These are phyloP conservation scores for Aphaenogaster floridana DNA, from an alignment of 1,140 invertebrate genomes.

Conservation along the genomic window DNA sequence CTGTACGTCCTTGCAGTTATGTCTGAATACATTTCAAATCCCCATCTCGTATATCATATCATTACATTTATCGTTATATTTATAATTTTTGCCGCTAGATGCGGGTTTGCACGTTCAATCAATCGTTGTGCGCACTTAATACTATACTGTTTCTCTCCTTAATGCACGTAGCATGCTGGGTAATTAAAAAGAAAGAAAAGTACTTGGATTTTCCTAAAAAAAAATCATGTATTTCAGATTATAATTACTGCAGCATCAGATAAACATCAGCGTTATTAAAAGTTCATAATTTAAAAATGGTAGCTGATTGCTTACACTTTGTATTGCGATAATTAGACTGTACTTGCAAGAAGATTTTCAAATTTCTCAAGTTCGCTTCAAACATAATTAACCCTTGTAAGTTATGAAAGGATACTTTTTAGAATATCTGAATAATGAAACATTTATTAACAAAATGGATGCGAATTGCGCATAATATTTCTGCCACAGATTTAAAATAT, in stretches of 20 bases:
- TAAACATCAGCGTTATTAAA: slow-evolving; percentile 3
- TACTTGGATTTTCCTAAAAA: slow-evolving; percentile 3
- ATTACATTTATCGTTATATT: not conserved
- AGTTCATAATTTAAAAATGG: slow-evolving; percentile 5
- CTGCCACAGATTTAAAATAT: not conserved
- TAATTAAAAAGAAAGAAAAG: slow-evolving; percentile 27
- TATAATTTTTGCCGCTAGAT: not conserved
- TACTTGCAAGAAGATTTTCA: not conserved
- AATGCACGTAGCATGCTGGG: not conserved
- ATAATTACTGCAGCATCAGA: not conserved
- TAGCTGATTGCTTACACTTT: not conserved
- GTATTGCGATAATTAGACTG: slow-evolving; percentile 16
- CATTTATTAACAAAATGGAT: not conserved
- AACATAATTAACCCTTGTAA: not conserved
- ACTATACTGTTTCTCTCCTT: not conserved
- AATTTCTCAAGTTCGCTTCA: not conserved
- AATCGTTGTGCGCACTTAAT: slow-evolving; percentile 9
- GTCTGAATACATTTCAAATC: slow-evolving; percentile 15
- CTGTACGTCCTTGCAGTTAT: not conserved
- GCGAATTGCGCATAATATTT: not conserved
- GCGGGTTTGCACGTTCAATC: not conserved
- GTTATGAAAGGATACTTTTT: not conserved
- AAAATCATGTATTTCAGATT: slow-evolving; percentile 3
- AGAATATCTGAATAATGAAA: not conserved
- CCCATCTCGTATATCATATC: not conserved